Percentiles rank a stretch among this genome's conserved stretches.
These are phyloP conservation scores for Ahaetulla prasina DNA, from an alignment of 2,113 vertebrate genomes.

Conservation along the genomic window DNA sequence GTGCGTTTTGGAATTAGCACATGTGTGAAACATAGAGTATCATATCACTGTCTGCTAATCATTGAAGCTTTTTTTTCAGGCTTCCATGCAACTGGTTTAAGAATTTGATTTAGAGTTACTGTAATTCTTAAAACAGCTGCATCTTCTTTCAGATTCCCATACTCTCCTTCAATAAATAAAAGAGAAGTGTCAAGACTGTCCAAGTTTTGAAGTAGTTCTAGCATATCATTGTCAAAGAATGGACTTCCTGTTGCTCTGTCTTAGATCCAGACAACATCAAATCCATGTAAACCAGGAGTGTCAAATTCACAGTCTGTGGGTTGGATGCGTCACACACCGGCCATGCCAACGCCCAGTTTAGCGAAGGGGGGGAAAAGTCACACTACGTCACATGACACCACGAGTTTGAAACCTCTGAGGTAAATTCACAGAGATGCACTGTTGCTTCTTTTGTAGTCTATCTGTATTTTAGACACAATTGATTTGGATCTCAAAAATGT, in stretches of 20 bases:
- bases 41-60: neutral
- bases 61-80: neutral
- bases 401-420: no score
- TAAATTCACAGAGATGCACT: neutral
- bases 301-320: no score
- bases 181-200: neutral
- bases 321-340: no score
- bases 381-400: no score
- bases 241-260: neutral
- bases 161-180: no score
- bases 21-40: neutral
- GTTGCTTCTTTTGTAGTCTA: neutral
- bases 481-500: neutral
- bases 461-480: neutral
- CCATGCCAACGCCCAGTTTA: no score
- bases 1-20: neutral
- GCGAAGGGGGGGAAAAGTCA: neutral
- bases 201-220: neutral
- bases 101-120: neutral
- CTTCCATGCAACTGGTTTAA: neutral
- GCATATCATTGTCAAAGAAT: neutral
- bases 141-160: neutral
- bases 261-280: no score
- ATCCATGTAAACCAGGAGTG: neutral
- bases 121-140: neutral